Evolutionary conservation across 2,797 vertebrate species (phyloP).

Genomic region (Pipistrellus kuhlii): DNA sequence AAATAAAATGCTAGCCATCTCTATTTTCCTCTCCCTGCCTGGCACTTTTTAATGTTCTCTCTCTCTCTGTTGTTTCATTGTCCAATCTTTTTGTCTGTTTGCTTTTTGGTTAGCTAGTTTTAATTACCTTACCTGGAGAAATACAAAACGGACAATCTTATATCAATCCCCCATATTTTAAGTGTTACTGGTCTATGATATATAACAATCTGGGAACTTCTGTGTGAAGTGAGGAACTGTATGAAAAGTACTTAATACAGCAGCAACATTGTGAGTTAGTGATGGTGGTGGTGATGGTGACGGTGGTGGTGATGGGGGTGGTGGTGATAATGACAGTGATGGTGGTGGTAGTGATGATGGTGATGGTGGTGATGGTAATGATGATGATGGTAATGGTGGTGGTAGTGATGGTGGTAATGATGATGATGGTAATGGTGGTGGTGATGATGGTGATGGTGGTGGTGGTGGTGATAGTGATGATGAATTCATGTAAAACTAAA

Average conservation of each 20-base stretch:
- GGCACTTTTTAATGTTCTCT: constrained; percentile 13
- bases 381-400: rapidly evolving
- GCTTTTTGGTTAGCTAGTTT: constrained; percentile 55
- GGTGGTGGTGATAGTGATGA: rapidly evolving
- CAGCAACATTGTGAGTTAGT: rapidly evolving
- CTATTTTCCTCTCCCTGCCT: constrained; percentile 25
- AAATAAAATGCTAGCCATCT: constrained; percentile 17
- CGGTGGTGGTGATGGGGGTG: rapidly evolving
- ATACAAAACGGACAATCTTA: background rate
- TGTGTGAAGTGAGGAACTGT: background rate
- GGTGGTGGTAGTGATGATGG: rapidly evolving
- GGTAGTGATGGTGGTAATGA: rapidly evolving
- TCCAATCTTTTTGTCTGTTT: background rate
- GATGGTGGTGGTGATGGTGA: rapidly evolving
- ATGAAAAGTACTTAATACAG: background rate
- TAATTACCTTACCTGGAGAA: constrained; percentile 52
- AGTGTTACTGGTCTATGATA: background rate
- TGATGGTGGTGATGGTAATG: rapidly evolving
- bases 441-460: rapidly evolving
- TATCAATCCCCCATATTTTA: background rate
- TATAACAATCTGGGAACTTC: background rate
- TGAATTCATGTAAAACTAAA: background rate
- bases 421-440: rapidly evolving
- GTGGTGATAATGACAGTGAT: rapidly evolving
- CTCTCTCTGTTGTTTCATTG: background rate